Evolutionary conservation across 2,113 vertebrate genomes (phyloP).

Genomic region (Syngnathus typhle): DNA sequence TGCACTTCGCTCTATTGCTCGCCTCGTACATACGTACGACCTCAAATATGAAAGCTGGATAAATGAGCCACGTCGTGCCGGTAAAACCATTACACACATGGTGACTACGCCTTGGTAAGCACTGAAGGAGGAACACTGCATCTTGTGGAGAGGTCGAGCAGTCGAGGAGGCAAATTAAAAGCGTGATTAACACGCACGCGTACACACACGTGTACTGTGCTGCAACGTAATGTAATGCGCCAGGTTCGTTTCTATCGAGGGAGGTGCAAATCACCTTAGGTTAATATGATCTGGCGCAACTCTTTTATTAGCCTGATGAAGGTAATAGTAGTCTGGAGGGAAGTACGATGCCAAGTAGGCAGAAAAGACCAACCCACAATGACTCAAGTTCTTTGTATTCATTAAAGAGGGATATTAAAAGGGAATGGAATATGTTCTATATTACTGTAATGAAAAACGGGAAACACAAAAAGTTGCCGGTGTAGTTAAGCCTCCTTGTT

Average conservation of each 20-base stretch:
- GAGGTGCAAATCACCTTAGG: conserved; percentile 57
- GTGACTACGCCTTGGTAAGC: not conserved
- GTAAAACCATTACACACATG: not conserved
- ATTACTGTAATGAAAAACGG: not conserved
- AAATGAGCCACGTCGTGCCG: conserved; percentile 18
- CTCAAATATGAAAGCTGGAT: conserved; percentile 5
- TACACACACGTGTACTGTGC: conserved; percentile 10
- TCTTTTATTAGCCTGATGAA: conserved; percentile 65
- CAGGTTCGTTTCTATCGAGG: conserved; percentile 48
- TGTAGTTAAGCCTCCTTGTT: not conserved
- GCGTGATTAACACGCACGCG: conserved; percentile 65
- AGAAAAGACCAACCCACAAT: conserved; percentile 23
- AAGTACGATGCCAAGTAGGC: conserved; percentile 31
- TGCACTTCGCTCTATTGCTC: not conserved
- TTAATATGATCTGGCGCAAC: conserved; percentile 64
- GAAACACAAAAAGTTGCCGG: not conserved
- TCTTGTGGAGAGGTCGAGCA: conserved; percentile 54
- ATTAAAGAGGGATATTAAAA: not conserved
- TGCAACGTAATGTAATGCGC: conserved; percentile 19
- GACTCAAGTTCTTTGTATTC: not conserved
- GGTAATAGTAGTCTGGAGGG: conserved; percentile 52
- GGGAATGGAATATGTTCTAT: not conserved
- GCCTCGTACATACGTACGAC: not conserved
- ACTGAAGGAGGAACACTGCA: conserved; percentile 22
- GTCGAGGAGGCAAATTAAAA: conserved; percentile 66